phyloP scores from a whole-genome alignment of 2,888 invertebrate genomes.

The Bombyx huttoni region DNA sequence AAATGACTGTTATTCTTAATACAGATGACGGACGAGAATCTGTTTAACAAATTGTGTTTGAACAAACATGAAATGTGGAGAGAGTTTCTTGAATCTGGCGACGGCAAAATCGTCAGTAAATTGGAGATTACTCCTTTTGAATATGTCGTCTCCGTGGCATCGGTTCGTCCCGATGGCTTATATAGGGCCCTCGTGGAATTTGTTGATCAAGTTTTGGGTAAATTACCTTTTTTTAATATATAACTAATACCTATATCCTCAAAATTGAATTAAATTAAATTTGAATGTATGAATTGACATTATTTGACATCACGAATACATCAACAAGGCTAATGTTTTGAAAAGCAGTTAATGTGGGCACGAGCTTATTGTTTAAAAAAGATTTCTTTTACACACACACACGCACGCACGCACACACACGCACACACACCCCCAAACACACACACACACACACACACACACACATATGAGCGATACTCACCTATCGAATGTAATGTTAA shows the following conservation, averaged over 20 bases:
- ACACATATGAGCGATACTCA: too few relatives aligned
- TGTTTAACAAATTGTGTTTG: slow-evolving; percentile 75
- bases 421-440: too few relatives aligned
- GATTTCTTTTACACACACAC: too few relatives aligned
- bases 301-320: too few relatives aligned
- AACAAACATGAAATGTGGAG: slow-evolving; percentile 77
- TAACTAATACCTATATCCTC: neutral
- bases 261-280: neutral
- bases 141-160: slow-evolving; percentile 83
- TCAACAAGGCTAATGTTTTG: too few relatives aligned
- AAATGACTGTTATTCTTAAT: slow-evolving; percentile 11
- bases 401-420: too few relatives aligned
- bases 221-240: slow-evolving; percentile 1
- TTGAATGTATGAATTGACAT: too few relatives aligned
- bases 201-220: slow-evolving; percentile 77
- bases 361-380: too few relatives aligned
- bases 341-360: too few relatives aligned
- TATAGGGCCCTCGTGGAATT: slow-evolving; percentile 83
- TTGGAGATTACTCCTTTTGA: slow-evolving; percentile 82
- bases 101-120: slow-evolving; percentile 75
- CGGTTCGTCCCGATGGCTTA: slow-evolving; percentile 86
- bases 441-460: too few relatives aligned
- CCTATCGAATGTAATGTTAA: too few relatives aligned
- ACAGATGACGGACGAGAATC: slow-evolving; percentile 71
- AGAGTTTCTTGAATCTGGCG: slow-evolving; percentile 75